Conservation (phyloP, 2,113 vertebrate genomes). For the Barnardius zonarius region DNA sequence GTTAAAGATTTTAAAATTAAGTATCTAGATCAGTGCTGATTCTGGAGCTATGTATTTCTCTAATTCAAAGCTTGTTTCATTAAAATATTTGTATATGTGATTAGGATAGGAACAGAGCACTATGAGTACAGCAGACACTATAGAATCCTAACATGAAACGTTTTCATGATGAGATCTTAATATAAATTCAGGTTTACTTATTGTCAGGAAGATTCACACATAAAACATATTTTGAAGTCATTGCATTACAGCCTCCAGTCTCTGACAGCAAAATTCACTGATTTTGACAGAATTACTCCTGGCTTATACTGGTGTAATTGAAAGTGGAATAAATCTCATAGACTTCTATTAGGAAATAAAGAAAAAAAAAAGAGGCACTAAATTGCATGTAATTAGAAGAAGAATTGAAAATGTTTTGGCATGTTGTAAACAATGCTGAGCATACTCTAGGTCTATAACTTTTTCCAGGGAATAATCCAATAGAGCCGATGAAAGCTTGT, state of each 20-base stretch:
- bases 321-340: background rate
- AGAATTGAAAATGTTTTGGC: background rate
- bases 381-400: background rate
- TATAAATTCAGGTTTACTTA: background rate
- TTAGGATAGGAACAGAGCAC: background rate
- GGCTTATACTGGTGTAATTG: background rate
- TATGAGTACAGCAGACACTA: background rate
- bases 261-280: background rate
- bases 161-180: background rate
- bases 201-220: background rate
- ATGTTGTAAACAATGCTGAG: background rate
- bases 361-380: background rate
- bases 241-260: background rate
- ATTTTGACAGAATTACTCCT: background rate
- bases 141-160: background rate
- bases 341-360: background rate
- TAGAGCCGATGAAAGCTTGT: background rate
- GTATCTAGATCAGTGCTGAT: background rate
- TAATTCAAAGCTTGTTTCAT: background rate
- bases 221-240: background rate
- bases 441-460: background rate
- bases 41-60: background rate
- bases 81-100: background rate
- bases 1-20: background rate
- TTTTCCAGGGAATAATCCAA: background rate